A percentile compares a stretch with the other conserved stretches of the same genome.
Conservation (phyloP, 2,888 invertebrate species). For the Mesorhabditis sp. region DNA sequence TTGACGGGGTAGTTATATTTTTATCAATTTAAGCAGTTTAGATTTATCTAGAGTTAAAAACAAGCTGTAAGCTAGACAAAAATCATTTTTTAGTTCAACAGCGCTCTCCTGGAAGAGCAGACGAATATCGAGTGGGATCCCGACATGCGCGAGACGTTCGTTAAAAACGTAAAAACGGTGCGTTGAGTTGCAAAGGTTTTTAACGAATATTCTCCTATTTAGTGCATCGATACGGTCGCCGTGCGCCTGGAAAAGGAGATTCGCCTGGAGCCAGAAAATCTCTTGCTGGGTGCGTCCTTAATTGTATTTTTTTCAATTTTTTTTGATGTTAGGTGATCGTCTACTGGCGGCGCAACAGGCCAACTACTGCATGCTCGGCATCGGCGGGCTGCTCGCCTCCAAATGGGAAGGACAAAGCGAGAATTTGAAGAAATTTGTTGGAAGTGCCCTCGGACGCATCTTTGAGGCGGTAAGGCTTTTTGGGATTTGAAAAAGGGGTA, state of each 20-base stretch:
- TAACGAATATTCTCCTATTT: too few species aligned
- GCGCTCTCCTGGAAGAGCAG: conserved; percentile 46
- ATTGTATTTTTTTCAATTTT: background rate
- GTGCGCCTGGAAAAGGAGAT: conserved; percentile 34
- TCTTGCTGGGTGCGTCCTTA: conserved; percentile 22
- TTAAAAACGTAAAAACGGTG: conserved; percentile 20
- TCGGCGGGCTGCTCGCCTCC: conserved; percentile 24
- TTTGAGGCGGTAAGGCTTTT: too few species aligned
- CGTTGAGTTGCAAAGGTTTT: too few species aligned
- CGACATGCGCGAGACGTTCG: conserved; percentile 41
- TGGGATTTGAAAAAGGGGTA: too few species aligned
- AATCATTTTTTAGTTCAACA: conserved; percentile 28
- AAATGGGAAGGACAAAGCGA: conserved; percentile 28
- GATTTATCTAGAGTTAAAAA: too few species aligned
- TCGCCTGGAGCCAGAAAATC: conserved; percentile 23
- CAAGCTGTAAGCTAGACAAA: too few species aligned
- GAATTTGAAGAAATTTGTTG: too few species aligned
- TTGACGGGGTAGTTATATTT: conserved; percentile 23
- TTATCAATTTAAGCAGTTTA: conserved; percentile 1
- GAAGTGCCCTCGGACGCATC: too few species aligned
- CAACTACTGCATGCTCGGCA: conserved; percentile 36
- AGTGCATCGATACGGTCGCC: conserved; percentile 37
- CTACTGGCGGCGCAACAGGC: conserved; percentile 28
- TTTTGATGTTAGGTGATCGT: conserved; percentile 24
- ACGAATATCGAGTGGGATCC: conserved; percentile 48